A percentile compares a stretch with the other conserved stretches of the same genome.
Conservation (phyloP, 2,888 invertebrate species). For the Cremastinae sp. region DNA sequence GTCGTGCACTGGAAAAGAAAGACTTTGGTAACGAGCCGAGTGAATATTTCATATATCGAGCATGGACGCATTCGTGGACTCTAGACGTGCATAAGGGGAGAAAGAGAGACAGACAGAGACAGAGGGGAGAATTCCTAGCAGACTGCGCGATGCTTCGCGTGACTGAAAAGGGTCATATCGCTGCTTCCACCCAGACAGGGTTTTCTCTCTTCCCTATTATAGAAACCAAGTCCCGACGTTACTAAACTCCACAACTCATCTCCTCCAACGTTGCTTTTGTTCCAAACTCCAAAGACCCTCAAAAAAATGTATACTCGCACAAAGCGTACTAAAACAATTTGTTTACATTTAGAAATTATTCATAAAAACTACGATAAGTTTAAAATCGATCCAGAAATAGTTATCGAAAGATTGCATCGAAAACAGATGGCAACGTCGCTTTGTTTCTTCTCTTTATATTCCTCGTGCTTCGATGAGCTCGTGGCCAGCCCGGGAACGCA, state of each 20-base stretch:
- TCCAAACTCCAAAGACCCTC: too few relatives aligned
- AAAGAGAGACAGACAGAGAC: too few relatives aligned
- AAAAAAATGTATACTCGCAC: too few relatives aligned
- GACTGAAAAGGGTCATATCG: slow-evolving; percentile 43
- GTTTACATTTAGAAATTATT: too few relatives aligned
- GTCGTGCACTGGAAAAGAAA: slow-evolving; percentile 17
- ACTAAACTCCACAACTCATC: too few relatives aligned
- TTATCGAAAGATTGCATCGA: slow-evolving; percentile 17
- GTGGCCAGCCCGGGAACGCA: slow-evolving; percentile 65
- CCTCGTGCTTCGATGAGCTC: slow-evolving; percentile 36
- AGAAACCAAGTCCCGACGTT: too few relatives aligned
- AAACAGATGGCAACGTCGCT: slow-evolving; percentile 47
- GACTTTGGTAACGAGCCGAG: slow-evolving; percentile 55
- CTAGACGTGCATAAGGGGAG: slow-evolving; percentile 23
- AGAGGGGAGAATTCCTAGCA: too few relatives aligned
- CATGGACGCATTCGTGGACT: slow-evolving; percentile 23
- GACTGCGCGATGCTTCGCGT: slow-evolving; percentile 26
- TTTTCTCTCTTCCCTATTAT: neutral
- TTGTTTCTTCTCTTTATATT: slow-evolving; percentile 46
- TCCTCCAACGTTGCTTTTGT: too few relatives aligned
- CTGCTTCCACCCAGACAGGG: neutral
- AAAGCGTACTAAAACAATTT: too few relatives aligned
- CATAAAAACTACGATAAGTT: too few relatives aligned
- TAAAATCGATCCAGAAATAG: too few relatives aligned
- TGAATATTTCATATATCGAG: slow-evolving; percentile 52